Base-by-base conservation (phyloP, 1,140 invertebrate genomes). In the Ectropis grisescens region DNA sequence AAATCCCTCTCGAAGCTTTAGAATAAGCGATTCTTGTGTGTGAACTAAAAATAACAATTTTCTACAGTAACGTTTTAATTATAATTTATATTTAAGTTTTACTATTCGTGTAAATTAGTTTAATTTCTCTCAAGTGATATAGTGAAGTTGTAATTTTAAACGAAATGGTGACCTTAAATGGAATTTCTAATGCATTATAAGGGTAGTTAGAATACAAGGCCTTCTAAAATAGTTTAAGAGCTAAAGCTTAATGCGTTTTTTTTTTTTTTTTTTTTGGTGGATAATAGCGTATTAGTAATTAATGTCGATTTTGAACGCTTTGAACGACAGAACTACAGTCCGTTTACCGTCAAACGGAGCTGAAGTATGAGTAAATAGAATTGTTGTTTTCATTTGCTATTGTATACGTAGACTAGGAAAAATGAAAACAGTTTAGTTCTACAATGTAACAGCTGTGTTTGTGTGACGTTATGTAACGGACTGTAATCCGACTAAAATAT, bases 171-270 rank as follows among this genome's bases (percentile, higher is more conserved):
- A 78, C 68, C 68, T 74, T 67, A 64, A 62, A 62, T 58, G 64
- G 71, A 69, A 75, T 76, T 76, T 58, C 68, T 66, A 60, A 74
- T 67, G 66, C 67, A 72, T 62, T n/a, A 40, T 76, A 76, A 80
- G 69, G 60, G 61, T 76, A 76, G 71, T 55, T 76, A 76, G 69
- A n/a, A 62, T 64, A 67, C 65, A 78, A 61, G 72, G 75, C 72
- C 75, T 78, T 76, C 64, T 54, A 59, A 37, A 42, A 70, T 69
- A 55, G 42, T 60, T 71, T 58, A 75, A 60, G 45, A 53, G 51
- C 45, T 66, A 59, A 26, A 60, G 62, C 61, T 60, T n/a, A n/a
- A 58, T 60, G 65, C 57, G 51, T 58, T 45, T 50, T 59, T 55
- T 50, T 52, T 45, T 50, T 59, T 55, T 50, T 52, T 70, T 52